Conservation (phyloP, 2,797 vertebrate species). For the Podarcis lilfordi region DNA sequence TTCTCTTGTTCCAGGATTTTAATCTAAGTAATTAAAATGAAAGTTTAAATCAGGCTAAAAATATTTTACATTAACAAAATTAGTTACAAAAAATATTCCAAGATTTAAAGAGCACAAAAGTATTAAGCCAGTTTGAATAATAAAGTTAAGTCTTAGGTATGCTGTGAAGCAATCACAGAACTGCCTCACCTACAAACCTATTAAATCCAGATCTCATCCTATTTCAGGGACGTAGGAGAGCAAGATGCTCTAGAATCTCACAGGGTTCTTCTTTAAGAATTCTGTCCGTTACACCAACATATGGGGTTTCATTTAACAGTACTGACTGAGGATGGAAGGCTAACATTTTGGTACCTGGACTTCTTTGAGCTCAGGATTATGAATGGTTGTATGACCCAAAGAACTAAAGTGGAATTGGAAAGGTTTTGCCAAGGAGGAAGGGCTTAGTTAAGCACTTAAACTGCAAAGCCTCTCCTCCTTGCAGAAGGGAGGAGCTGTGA, state of each 20-base stretch:
- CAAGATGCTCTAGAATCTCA: neutral
- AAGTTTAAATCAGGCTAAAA: constrained; percentile 17
- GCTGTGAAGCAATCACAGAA: neutral
- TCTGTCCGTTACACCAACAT: neutral
- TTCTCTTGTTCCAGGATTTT: constrained; percentile 96
- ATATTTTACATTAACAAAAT: constrained; percentile 2
- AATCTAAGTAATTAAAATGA: constrained; percentile 78
- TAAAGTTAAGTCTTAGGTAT: no score
- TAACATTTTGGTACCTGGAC: neutral
- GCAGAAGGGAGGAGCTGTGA: no score
- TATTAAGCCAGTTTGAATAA: neutral
- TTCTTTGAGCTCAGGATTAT: neutral
- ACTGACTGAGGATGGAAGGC: neutral
- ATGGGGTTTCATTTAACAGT: neutral
- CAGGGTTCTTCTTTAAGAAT: neutral
- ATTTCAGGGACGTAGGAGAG: neutral
- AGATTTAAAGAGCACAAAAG: neutral
- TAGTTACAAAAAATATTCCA: neutral
- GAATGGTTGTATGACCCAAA: neutral
- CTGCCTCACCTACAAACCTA: neutral
- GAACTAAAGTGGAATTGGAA: neutral
- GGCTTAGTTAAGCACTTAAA: no score
- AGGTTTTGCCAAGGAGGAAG: neutral
- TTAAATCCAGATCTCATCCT: neutral
- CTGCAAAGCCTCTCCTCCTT: no score